Base-by-base conservation (phyloP, 2,113 vertebrate species). In the Gobius niger region DNA sequence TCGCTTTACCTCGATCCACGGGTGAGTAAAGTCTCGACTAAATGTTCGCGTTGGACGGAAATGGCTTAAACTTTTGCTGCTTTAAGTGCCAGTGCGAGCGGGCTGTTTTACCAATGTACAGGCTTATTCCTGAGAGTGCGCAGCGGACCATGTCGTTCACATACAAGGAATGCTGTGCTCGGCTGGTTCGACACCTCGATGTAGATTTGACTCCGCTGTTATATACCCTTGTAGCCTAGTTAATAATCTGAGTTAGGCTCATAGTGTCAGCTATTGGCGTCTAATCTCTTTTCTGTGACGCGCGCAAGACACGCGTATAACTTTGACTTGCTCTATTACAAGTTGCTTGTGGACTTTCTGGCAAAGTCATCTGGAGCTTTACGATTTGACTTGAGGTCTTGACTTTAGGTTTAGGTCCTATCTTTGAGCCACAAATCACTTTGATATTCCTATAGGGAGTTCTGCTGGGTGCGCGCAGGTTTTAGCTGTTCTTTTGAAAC, bases 21-120 rank as follows among this genome's bases (percentile, higher is more conserved):
- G 89, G 92, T 93, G 78, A 91, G 92, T 91, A 64, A 13, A 2
- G 6, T 1, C 59, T 53, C 24, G 47, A 70, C 14, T 0, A 4
- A 8, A 7, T 1, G 0, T 15, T 0, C 1, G 4, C 7, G 2
- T 8, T 49, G 63, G 11, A 40, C 34, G 24, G 1, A 1, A 13
- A 41, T 9, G 4, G 9, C 6, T 60, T 4, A 11, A 47, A 68
- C 51, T 52, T 65, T 50, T 1, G 0, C 0, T 24, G 1, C 4
- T 67, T 54, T 19, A 12, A 67, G 49, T 19, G 15, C 41, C 15
- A 49, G 14, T 9, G 0, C 2, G 64, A 44, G 49, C 0, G 57
- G 6, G 76, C 82, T 68, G 63, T 76, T 87, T 79, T 44, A 66
- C 13, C 54, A 69, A 78, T 12, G 70, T 53, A 61, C 59, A 8